Conservation (phyloP, 1,140 invertebrate genomes). For the Drosophila nikananu region DNA sequence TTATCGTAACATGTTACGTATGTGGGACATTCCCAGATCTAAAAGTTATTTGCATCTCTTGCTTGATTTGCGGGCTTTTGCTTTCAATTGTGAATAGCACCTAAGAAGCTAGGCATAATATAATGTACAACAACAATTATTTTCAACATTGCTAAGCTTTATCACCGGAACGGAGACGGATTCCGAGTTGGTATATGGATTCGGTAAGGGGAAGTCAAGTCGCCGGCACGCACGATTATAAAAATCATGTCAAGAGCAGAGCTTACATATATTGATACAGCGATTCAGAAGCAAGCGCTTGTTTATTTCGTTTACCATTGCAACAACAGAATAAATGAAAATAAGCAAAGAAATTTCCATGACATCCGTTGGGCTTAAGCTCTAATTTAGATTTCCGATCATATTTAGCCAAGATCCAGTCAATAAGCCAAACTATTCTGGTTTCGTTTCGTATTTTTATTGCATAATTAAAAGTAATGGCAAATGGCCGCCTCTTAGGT, state of each 20-base stretch:
- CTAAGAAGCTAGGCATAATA: conserved; percentile 3
- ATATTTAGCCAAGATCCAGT: neutral
- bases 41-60: conserved; percentile 32
- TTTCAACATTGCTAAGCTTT: conserved; percentile 31
- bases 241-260: conserved; percentile 58
- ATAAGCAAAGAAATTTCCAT: no score
- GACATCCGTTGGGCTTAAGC: neutral
- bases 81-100: conserved; percentile 23
- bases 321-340: neutral
- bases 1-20: conserved; percentile 28
- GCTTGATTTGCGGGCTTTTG: conserved; percentile 8
- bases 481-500: conserved; percentile 1
- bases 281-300: neutral
- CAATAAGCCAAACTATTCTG: neutral
- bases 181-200: neutral
- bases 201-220: conserved; percentile 5
- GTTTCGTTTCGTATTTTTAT: conserved; percentile 34
- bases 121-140: neutral
- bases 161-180: conserved; percentile 32
- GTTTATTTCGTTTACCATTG: neutral
- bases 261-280: neutral
- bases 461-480: conserved; percentile 30
- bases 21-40: conserved; percentile 42
- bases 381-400: neutral
- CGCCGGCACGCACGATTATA: conserved; percentile 25